Base-by-base conservation (phyloP, 1,140 invertebrate genomes). In the Charaxes varanes region DNA sequence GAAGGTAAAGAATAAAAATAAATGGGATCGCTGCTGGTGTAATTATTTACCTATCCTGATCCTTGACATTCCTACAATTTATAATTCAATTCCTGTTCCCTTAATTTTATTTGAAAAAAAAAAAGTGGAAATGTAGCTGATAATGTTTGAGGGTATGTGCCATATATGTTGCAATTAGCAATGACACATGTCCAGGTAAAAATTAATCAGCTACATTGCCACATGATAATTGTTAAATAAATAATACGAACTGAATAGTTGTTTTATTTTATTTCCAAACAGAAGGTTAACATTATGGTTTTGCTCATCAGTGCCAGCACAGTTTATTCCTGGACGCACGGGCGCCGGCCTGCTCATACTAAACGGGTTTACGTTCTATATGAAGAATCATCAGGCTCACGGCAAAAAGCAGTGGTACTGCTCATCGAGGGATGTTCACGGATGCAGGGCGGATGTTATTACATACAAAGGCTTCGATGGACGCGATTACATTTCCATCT, bases 361-460 rank as follows among this genome's bases (percentile, higher is more conserved):
- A 2, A 78, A 82, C n/a, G 78, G 78, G 0, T 82, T 82, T 35
- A 82, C 78, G 3, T 82, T 82, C 38, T 82, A 82, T 28, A 78
- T 82, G 74, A 82, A 82, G 51, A 82, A 82, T 38, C 74, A 79
- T 44, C 78, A 79, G 45, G 78, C 78, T 0, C 74, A 79, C 27
- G 78, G 78, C 4, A 79, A 79, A 43, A 82, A 82, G 35, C 78
- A 82, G 36, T 79, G 78, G 78, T 82, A 82, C 47, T 82, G 78
- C 32, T 79, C 78, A 6, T 73, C 74, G 4, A 70, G 78, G 47
- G 78, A 82, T 7, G 74, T 82, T 6, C 62, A 77, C 6, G 78
- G 78, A 1, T 82, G 78, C 38, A 41, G 78, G 3, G 76, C 78
- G 34, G 78, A 82, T 11, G 78, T 82, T 40, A 80, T 82, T 42